These are phyloP conservation scores for Heliconius sara DNA, from an alignment of 2,888 invertebrate genomes.

Conservation along the genomic window DNA sequence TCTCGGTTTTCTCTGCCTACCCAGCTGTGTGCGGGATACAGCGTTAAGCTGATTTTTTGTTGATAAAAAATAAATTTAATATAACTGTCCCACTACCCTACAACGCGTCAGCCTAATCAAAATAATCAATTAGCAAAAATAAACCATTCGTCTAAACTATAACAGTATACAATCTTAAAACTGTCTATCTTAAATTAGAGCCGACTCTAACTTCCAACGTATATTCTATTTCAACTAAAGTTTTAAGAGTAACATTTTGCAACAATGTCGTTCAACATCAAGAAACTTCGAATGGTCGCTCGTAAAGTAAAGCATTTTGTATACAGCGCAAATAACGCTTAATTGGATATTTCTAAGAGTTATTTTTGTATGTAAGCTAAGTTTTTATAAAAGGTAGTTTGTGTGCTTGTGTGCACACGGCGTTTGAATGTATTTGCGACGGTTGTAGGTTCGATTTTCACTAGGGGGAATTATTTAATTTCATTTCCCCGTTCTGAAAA, in stretches of 20 bases:
- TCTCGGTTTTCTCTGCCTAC: too few species aligned
- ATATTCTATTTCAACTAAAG: constrained; percentile 6
- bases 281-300: constrained; percentile 25
- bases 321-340: constrained; percentile 22
- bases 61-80: too few species aligned
- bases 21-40: too few species aligned
- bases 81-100: too few species aligned
- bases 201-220: constrained; percentile 5
- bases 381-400: not conserved
- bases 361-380: not conserved
- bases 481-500: too few species aligned
- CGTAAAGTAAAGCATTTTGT: constrained; percentile 20
- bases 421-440: too few species aligned
- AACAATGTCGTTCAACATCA: constrained; percentile 28
- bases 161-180: not conserved
- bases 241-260: constrained; percentile 24
- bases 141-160: not conserved
- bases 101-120: too few species aligned
- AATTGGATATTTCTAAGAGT: constrained; percentile 4
- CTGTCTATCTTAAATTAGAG: constrained; percentile 11
- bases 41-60: too few species aligned
- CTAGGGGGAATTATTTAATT: too few species aligned
- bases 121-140: not conserved
- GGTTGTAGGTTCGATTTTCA: too few species aligned
- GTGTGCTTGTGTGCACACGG: too few species aligned